Base-by-base conservation (phyloP, 2,888 invertebrate species). In the Drosophila meridionalis region DNA sequence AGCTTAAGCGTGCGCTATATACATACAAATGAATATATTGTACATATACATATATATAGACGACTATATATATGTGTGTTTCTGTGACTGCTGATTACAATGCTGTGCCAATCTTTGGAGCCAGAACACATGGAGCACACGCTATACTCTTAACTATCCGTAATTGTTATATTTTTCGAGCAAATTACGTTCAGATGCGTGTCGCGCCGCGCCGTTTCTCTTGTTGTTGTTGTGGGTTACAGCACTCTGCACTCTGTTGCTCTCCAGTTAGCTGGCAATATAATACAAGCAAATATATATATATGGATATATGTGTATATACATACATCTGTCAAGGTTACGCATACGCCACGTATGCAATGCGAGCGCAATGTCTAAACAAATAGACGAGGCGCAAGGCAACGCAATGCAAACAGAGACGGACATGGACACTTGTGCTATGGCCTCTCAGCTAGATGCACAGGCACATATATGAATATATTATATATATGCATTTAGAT, bases 301-400 rank as follows among this genome's bases (percentile, higher is more conserved):
- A 8, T 4, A 26, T n/a, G 28, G 14, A 32, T 38, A 36, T 9
- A 40, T 47, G n/a, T 42, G 20, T 56, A 48, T 50, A 76, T 20
- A 60, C 40, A 73, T 63, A 82, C 71, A 80, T 71, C 76, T 75
- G 76, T 88, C 90, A 87, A 90, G 90, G 87, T 87, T 90, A 85
- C 88, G 82, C 88, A 87, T 87, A 81, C 90, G 87, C 86, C 90
- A 83, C 76, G 90, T 83, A 83, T 76, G 86, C 86, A 75, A 60
- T 75, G 73, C 78, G 77, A 79, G 81, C 83, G 84, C 89, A 79
- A 83, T 86, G 89, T 88, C 83, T 83, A 84, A 88, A 78, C 83
- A 84, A 84, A 84, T 86, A 84, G 89, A 70, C 78, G 83, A 76
- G 62, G 66, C 83, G 84, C 89, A 82, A 76, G 82, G 87, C 82